Conservation (phyloP, 2,113 vertebrate genomes). For the Mobula birostris region DNA sequence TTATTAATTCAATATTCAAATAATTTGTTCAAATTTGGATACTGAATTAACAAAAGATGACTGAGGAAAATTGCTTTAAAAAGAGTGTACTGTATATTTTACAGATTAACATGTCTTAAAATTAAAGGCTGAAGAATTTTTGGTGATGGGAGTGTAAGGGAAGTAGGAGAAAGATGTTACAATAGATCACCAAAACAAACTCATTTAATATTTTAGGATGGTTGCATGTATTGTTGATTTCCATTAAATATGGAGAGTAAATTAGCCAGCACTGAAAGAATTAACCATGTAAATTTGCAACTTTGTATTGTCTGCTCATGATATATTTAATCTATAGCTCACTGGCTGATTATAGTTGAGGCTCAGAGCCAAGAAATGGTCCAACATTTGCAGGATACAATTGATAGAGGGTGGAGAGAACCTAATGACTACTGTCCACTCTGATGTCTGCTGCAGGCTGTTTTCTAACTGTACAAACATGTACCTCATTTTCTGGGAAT, state of each 20-base stretch:
- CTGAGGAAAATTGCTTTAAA: neutral
- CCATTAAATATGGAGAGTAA: neutral
- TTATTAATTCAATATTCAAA: neutral
- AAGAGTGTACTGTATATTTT: neutral
- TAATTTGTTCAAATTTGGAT: neutral
- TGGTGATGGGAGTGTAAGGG: neutral
- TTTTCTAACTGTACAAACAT: too few species aligned
- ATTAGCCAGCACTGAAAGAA: neutral
- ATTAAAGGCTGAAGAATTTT: neutral
- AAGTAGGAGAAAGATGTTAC: neutral
- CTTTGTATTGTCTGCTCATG: neutral
- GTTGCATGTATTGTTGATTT: neutral
- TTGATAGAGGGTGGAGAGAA: too few species aligned
- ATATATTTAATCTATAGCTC: neutral
- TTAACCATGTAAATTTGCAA: neutral
- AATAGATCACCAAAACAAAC: neutral
- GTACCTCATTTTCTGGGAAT: too few species aligned
- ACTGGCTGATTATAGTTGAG: neutral
- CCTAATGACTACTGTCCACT: too few species aligned
- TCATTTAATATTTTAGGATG: neutral
- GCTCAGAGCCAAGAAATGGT: too few species aligned
- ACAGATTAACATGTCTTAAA: neutral
- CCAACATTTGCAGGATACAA: too few species aligned
- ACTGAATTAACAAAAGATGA: neutral
- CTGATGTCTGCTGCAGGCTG: too few species aligned